Evolutionary conservation across 2,113 vertebrate genomes (phyloP).

Genomic region (Dipodomys ordii): DNA sequence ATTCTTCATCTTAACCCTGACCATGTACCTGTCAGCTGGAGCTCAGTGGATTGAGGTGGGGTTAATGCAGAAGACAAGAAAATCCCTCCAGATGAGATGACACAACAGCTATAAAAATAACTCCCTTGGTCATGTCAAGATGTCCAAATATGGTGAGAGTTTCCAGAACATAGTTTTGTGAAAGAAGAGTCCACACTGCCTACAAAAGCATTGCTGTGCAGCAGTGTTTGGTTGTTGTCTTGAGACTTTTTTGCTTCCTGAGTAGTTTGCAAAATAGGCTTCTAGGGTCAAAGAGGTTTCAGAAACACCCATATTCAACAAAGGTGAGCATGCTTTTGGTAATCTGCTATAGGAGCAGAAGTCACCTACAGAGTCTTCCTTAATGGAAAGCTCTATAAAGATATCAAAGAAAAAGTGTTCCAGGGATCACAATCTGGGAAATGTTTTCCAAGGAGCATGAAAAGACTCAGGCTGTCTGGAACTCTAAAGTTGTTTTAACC

Average conservation of each 20-base stretch:
- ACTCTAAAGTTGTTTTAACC: neutral
- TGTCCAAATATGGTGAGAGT: neutral
- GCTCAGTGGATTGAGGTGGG: neutral
- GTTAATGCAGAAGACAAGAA: neutral
- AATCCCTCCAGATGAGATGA: slow-evolving; percentile 34
- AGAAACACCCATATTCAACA: neutral
- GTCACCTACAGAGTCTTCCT: neutral
- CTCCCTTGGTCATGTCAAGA: neutral
- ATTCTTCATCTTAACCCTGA: slow-evolving; percentile 5
- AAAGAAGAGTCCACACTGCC: neutral
- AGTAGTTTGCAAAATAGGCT: neutral
- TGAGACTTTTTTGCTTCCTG: neutral
- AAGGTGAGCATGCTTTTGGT: neutral
- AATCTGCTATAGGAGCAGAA: slow-evolving; percentile 13
- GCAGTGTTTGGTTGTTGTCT: slow-evolving; percentile 1
- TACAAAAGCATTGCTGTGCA: neutral
- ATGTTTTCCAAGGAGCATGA: neutral
- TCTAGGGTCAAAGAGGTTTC: neutral
- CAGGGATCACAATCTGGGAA: neutral
- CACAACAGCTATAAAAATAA: neutral
- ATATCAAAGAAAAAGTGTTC: neutral
- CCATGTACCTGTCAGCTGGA: neutral
- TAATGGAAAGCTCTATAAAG: neutral
- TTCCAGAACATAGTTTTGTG: neutral
- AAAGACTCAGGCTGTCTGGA: neutral